phyloP scores from a whole-genome alignment of 2,888 invertebrate genomes.

The Agonopterix arenella region DNA sequence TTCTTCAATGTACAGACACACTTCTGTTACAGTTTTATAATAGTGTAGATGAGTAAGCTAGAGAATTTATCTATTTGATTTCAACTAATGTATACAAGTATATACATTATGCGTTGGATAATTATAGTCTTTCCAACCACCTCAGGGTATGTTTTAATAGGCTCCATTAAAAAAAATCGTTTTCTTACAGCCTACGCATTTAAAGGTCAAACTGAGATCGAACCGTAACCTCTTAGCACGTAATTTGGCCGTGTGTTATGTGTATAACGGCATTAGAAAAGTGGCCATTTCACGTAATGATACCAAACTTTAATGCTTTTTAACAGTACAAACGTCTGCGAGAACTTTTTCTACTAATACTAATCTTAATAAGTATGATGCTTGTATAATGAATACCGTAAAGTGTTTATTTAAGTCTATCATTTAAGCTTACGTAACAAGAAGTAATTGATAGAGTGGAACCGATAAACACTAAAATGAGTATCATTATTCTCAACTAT shows the following conservation, averaged over 20 bases:
- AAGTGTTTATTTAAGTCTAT: slow-evolving; percentile 16
- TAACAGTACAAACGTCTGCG: slow-evolving; percentile 5
- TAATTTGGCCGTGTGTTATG: slow-evolving; percentile 1
- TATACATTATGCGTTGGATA: too few species aligned
- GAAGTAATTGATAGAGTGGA: slow-evolving; percentile 28
- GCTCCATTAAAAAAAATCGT: too few species aligned
- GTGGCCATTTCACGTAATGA: slow-evolving; percentile 9
- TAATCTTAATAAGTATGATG: slow-evolving; percentile 8
- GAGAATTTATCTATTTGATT: too few species aligned
- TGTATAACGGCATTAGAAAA: slow-evolving; percentile 10
- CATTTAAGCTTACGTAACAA: slow-evolving; percentile 31
- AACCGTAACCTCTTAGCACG: background rate
- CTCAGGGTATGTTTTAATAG: too few species aligned
- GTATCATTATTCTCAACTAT: slow-evolving; percentile 28
- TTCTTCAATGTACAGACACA: too few species aligned
- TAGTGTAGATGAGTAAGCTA: too few species aligned
- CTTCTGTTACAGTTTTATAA: too few species aligned
- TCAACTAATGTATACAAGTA: too few species aligned
- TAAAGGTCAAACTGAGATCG: background rate
- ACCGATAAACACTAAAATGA: slow-evolving; percentile 24
- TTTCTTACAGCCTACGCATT: background rate
- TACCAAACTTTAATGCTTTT: slow-evolving; percentile 5
- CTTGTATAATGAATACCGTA: slow-evolving; percentile 11
- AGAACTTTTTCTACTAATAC: slow-evolving; percentile 1
- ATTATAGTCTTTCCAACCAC: too few species aligned